phyloP scores from a whole-genome alignment of 2,797 vertebrate genomes.

The Somateria mollissima region DNA sequence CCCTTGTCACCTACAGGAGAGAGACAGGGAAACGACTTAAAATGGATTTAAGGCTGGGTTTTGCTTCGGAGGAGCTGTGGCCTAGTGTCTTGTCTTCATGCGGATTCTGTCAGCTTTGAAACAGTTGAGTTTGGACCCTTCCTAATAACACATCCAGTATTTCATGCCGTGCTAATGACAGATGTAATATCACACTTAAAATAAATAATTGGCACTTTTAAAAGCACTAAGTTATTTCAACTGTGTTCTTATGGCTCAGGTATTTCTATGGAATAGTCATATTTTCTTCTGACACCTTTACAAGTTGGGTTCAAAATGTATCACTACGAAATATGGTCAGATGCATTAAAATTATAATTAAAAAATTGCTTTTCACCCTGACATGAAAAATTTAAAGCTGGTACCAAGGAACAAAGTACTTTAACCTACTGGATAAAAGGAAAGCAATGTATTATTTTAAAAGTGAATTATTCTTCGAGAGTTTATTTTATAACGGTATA shows the following conservation, averaged over 20 bases:
- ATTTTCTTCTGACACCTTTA: conserved; percentile 72
- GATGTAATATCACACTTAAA: conserved; percentile 51
- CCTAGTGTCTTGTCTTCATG: background rate
- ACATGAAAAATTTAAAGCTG: conserved; percentile 62
- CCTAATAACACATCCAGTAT: background rate
- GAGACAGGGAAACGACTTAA: background rate
- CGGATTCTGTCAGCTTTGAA: background rate
- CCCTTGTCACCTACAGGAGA: background rate
- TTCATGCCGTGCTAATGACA: background rate
- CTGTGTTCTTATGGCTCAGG: conserved; percentile 19
- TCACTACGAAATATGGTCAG: conserved; percentile 45
- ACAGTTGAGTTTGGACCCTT: background rate
- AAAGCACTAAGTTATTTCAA: conserved; percentile 58
- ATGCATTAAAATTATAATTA: conserved; percentile 71
- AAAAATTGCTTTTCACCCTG: conserved; percentile 69
- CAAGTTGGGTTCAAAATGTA: conserved; percentile 64
- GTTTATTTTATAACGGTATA: conserved; percentile 61
- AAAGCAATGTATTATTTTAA: conserved; percentile 56
- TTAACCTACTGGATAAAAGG: conserved; percentile 45
- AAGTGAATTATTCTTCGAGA: conserved; percentile 59
- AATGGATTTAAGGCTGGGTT: background rate
- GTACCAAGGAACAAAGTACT: conserved; percentile 51
- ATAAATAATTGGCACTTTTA: conserved; percentile 65
- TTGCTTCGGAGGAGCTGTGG: background rate
- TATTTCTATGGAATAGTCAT: conserved; percentile 57